These are phyloP conservation scores for Sebastes melanostomus DNA, from an alignment of 2,797 vertebrate genomes.

Conservation along the genomic window DNA sequence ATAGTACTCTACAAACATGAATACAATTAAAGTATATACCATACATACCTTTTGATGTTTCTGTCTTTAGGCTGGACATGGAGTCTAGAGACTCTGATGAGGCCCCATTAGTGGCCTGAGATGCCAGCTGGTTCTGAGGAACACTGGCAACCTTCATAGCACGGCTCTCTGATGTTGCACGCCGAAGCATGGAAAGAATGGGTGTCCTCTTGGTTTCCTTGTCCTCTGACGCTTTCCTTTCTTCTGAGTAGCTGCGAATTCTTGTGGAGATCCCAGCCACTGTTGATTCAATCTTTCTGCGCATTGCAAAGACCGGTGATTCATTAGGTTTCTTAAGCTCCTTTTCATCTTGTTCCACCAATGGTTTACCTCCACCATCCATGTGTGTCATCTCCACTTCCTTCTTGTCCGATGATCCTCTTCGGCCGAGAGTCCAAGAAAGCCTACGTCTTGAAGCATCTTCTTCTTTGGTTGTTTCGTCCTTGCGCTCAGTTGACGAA, in stretches of 20 bases:
- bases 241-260: conserved; percentile 90
- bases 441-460: conserved; percentile 82
- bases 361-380: conserved; percentile 68
- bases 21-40: neutral
- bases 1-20: neutral
- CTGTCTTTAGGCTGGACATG: conserved; percentile 86
- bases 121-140: conserved; percentile 87
- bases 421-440: conserved; percentile 87
- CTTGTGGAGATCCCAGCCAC: conserved; percentile 91
- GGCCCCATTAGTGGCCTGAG: conserved; percentile 81
- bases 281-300: conserved; percentile 92
- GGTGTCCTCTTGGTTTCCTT: conserved; percentile 86
- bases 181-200: conserved; percentile 88
- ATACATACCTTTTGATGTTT: conserved; percentile 67
- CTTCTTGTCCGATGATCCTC: conserved; percentile 87
- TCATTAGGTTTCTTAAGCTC: conserved; percentile 82
- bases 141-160: conserved; percentile 80
- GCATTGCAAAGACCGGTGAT: conserved; percentile 90
- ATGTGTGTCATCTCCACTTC: conserved; percentile 82
- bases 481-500: conserved; percentile 87
- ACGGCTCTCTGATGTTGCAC: conserved; percentile 91
- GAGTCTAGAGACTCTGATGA: conserved; percentile 94
- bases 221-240: conserved; percentile 77
- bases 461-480: conserved; percentile 81
- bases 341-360: conserved; percentile 69